Base-by-base conservation (phyloP, 2,888 invertebrate genomes). In the Dusona sp. region DNA sequence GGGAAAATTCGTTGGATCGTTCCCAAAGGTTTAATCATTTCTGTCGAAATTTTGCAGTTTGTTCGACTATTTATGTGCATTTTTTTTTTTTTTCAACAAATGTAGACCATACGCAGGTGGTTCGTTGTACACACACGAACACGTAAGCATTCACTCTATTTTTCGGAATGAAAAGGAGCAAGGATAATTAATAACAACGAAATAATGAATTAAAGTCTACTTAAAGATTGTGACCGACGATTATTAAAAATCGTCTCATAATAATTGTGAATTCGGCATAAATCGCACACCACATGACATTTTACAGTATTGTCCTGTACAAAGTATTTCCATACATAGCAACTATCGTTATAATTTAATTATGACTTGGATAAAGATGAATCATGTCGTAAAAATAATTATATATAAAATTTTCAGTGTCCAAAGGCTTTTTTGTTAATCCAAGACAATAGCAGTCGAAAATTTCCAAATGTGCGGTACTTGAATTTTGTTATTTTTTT, bases 41-140 rank as follows among this genome's bases (percentile, higher is more conserved):
- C 72, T 79, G 86, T 48, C 65, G 38, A 51, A 81, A 73, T 68
- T 83, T 73, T 38, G 67, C 67, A 82, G 57, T 51, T 29, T 64
- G 51, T 36, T 70, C 33, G 75, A 33, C 54, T 13, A 70, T 48
- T n/a, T 22, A 51, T 78, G 22, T 51, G 16, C 22, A 45, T 38
- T 42, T 29, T 70, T 22, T 13, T 6, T 45, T 72, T 61, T 48
- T 25, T 54, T 38, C 42, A 13, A 9, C 11, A 42, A 11, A 42
- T 42, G 42, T 42, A n/a, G n/a, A n/a, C n/a, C n/a, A n/a, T n/a
- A n/a, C n/a, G n/a, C n/a, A n/a, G n/a, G n/a, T n/a, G n/a, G n/a
- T n/a, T n/a, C n/a, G 9, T 3, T 9, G 42, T 42, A 42, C 42
- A 1, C 42, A 11, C 64, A 25, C 64, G 16, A 42, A 25, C 51